phyloP scores from a whole-genome alignment of 1,140 invertebrate species.

The Asbolus verrucosus region DNA sequence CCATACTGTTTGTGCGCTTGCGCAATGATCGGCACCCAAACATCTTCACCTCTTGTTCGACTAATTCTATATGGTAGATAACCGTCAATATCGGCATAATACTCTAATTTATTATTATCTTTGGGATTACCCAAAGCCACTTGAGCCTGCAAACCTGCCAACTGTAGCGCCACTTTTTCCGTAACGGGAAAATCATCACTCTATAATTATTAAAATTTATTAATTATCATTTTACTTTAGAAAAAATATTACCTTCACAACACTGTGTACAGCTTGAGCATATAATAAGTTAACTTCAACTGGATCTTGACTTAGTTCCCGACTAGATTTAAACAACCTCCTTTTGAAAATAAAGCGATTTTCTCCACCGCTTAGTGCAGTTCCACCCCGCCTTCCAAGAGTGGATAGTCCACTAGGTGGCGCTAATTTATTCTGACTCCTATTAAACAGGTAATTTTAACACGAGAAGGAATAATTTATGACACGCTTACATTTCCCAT shows the following conservation, averaged over 20 bases:
- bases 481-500: conserved; percentile 85
- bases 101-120: conserved; percentile 75
- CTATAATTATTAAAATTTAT: conserved; percentile 68
- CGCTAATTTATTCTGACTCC: conserved; percentile 74
- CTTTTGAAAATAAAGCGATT: conserved; percentile 95
- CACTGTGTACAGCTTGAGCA: conserved; percentile 93
- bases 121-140: conserved; percentile 91
- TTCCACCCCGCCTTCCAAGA: conserved; percentile 68
- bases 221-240: neutral
- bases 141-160: conserved; percentile 94
- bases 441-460: conserved; percentile 57
- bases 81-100: conserved; percentile 84
- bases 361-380: conserved; percentile 81
- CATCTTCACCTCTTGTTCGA: conserved; percentile 77
- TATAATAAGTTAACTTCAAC: conserved; percentile 95
- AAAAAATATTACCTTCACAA: conserved; percentile 91
- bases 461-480: conserved; percentile 25
- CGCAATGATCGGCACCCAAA: conserved; percentile 86
- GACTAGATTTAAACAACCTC: conserved; percentile 86
- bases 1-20: conserved; percentile 93
- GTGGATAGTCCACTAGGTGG: conserved; percentile 71
- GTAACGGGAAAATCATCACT: conserved; percentile 95
- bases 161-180: conserved; percentile 92
- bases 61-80: conserved; percentile 85
- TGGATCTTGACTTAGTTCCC: conserved; percentile 95